Conservation (phyloP, 2,113 vertebrate genomes). For the Cervus canadensis region DNA sequence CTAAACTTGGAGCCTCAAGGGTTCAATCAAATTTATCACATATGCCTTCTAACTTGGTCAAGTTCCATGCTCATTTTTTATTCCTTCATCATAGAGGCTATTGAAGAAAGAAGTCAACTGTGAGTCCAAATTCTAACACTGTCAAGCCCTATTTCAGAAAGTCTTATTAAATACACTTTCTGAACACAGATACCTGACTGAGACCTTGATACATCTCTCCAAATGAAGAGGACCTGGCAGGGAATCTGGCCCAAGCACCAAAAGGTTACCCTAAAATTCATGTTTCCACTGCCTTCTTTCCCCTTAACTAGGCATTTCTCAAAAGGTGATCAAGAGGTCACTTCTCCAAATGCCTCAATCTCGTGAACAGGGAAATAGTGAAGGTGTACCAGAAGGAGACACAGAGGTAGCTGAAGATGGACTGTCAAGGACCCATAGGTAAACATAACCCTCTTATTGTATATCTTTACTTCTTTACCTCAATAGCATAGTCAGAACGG, state of each 20-base stretch:
- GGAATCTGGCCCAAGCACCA: not conserved
- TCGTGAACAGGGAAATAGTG: not conserved
- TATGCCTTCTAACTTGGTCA: constrained; percentile 5
- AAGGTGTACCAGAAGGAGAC: not conserved
- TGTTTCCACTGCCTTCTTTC: not conserved
- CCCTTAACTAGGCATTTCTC: not conserved
- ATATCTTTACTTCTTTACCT: not conserved
- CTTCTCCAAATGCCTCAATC: not conserved
- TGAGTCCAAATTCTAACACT: not conserved
- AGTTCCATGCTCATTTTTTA: not conserved
- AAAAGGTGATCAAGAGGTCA: not conserved
- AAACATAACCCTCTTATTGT: not conserved
- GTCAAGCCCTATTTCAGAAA: not conserved
- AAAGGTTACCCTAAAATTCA: not conserved
- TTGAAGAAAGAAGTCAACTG: not conserved
- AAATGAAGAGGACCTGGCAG: not conserved
- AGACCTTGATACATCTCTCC: not conserved
- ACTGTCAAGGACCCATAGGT: not conserved
- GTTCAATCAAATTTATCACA: not conserved
- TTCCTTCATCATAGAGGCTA: not conserved
- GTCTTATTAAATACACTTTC: not conserved
- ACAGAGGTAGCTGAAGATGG: not conserved
- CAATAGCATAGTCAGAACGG: not conserved
- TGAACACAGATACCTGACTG: not conserved
- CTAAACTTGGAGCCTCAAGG: not conserved